Evolutionary conservation across 2,888 invertebrate species (phyloP), one percentile per base, ranked within the genome.

Genomic region (Nezara viridula): DNA sequence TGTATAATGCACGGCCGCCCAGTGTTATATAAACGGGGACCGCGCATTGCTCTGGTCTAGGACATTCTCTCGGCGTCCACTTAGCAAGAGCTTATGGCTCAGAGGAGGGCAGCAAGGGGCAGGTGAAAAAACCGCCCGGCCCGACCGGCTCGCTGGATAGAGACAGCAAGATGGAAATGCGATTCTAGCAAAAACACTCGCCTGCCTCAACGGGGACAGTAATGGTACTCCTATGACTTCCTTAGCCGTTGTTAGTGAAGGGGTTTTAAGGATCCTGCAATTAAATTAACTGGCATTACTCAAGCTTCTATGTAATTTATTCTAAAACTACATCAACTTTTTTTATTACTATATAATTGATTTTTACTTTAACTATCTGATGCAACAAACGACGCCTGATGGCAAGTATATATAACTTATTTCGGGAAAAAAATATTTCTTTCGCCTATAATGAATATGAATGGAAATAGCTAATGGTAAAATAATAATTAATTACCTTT

Each of bases 1-100:
- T 73, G 32, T 19, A 73, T 73, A 73, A 73, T 73, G 66, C 37
- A 73, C 37, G 37, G 66, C 66, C 66, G 37, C 66, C 10, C 2
- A 27, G 27, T 37, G 66, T 73, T 73, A 73, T 73, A 73, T 73
- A 73, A 73, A 73, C 19, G 66, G 66, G 5, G 32, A 73, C 66
- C 37, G 60, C 27, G n/a, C 55, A 55, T 55, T 55, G 55, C 55
- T 55, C 12, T 27, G 27, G 5, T 21, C 66, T 19, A 37, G 37
- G 32, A 73, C 66, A 73, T 27, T 60, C 60, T 60, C 60, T 5
- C 3, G 4, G 14, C 5, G 32, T 19, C 19, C 32, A 73, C 66
- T 37, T 73, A 27, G 66, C 66, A 73, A 73, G 66, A 32, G 37
- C 66, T 37, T 73, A 73, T 37, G 66, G 66, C 6, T 37, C 60